These are phyloP conservation scores for Helostoma temminkii DNA, from an alignment of 2,797 vertebrate genomes.

Conservation along the genomic window DNA sequence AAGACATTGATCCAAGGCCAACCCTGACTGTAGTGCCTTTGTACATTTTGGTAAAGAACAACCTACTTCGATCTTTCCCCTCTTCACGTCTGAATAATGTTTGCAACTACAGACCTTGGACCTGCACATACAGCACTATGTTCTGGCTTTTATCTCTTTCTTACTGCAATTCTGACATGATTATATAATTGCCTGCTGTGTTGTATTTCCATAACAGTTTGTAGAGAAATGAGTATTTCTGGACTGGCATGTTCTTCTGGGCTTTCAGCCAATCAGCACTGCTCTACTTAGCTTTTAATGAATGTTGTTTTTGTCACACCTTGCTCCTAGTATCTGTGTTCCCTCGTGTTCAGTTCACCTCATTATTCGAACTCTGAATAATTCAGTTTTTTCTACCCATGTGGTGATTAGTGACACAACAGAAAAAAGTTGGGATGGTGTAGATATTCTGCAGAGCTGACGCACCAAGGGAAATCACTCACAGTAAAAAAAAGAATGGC, in stretches of 20 bases:
- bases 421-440: constrained; percentile 44
- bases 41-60: constrained; percentile 58
- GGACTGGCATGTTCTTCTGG: constrained; percentile 15
- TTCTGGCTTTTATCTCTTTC: constrained; percentile 44
- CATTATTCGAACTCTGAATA: constrained; percentile 67
- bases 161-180: constrained; percentile 36
- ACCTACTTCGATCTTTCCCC: constrained; percentile 47
- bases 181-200: constrained; percentile 37
- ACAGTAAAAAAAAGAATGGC: constrained; percentile 48
- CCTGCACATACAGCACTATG: constrained; percentile 7
- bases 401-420: constrained; percentile 52
- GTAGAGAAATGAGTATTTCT: constrained; percentile 22
- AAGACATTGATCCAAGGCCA: constrained; percentile 54
- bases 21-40: constrained; percentile 32
- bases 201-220: constrained; percentile 28
- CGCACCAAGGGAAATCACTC: constrained; percentile 45
- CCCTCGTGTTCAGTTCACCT: constrained; percentile 32
- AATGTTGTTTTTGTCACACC: constrained; percentile 53
- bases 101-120: constrained; percentile 43
- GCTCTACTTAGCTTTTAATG: constrained; percentile 45
- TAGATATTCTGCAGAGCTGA: constrained; percentile 34
- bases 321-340: constrained; percentile 41
- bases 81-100: constrained; percentile 27
- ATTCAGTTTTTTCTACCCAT: constrained; percentile 59
- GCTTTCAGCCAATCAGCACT: constrained; percentile 33